Evolutionary conservation across 1,140 invertebrate species (phyloP), one percentile per base, ranked within the genome.

Genomic region (Rhagoletis zephyria): DNA sequence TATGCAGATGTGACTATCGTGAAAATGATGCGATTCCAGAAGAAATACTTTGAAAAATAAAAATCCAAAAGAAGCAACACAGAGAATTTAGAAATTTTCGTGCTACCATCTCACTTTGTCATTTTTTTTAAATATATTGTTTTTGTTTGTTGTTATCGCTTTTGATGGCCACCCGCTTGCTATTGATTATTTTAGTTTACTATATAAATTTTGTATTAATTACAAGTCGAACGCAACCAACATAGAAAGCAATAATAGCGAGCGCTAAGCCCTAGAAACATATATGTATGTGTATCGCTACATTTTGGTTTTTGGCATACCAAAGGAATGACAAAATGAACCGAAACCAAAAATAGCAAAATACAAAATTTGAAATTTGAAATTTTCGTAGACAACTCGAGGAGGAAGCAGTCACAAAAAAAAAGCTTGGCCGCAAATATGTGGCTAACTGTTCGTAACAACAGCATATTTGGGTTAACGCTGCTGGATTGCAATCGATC

Each of bases 381-480:
- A 77, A 77, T 19, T 7, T 77, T n/a, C 3, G 0, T 65, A 30
- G 9, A 42, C 9, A 42, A 4, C 12, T 9, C 4, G 42, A 45
- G 4, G 1, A 67, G 65, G 42, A 45, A 45, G 42, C 42, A n/a
- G 67, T 5, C 67, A n/a, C 45, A 74, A 74, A 74, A 48, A 12
- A 74, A 45, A 19, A 74, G 67, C 42, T 16, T 0, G 42, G 14
- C 5, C 14, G 67, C 40, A 42, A 42, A 48, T 74, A 48, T 14
- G 4, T 74, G n/a, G 42, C 3, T 74, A 74, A 74, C 42, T 81
- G 45, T 81, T 56, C 14, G n/a, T 19, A 56, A 81, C 74, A 81
- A 56, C 74, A 56, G 74, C 48, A n/a, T 30, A 81, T 81, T 81
- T 81, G 74, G 74, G 74, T 81, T 81, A 81, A 81, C 74, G 74